These are phyloP conservation scores for Bos javanicus DNA, from an alignment of 2,113 vertebrate genomes.

Conservation along the genomic window DNA sequence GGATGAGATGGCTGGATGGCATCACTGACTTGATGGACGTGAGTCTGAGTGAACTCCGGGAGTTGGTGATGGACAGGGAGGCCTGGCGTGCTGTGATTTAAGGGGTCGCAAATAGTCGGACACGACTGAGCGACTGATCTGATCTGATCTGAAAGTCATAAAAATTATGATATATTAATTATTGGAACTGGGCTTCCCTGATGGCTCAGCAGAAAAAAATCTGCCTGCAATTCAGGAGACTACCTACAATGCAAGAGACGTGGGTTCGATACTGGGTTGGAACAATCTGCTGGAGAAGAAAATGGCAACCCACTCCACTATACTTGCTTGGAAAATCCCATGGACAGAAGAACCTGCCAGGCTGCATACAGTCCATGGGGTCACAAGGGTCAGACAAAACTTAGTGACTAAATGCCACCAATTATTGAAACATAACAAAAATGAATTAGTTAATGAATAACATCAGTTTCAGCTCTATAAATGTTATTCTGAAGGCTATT, in stretches of 20 bases:
- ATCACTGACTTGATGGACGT: too few species aligned
- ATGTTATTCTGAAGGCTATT: background rate
- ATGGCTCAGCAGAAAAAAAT: background rate
- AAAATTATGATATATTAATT: background rate
- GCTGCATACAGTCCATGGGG: background rate
- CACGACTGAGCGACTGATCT: too few species aligned
- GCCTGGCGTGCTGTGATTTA: too few species aligned
- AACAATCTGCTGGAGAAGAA: background rate
- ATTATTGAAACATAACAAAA: background rate
- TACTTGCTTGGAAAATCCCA: background rate
- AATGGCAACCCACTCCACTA: background rate
- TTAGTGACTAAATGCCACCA: background rate
- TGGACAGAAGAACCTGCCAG: background rate
- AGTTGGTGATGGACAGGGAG: too few species aligned
- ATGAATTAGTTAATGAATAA: background rate
- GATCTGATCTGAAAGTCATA: background rate
- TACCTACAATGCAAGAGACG: background rate
- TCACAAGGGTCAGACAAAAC: background rate
- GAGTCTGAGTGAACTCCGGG: too few species aligned
- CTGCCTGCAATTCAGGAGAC: background rate
- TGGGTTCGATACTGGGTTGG: background rate
- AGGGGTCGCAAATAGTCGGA: too few species aligned
- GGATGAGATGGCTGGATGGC: too few species aligned
- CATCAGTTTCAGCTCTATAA: background rate
- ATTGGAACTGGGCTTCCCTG: background rate